These are phyloP conservation scores for Indicator maculatus DNA, from an alignment of 2,113 vertebrate species.

Conservation along the genomic window DNA sequence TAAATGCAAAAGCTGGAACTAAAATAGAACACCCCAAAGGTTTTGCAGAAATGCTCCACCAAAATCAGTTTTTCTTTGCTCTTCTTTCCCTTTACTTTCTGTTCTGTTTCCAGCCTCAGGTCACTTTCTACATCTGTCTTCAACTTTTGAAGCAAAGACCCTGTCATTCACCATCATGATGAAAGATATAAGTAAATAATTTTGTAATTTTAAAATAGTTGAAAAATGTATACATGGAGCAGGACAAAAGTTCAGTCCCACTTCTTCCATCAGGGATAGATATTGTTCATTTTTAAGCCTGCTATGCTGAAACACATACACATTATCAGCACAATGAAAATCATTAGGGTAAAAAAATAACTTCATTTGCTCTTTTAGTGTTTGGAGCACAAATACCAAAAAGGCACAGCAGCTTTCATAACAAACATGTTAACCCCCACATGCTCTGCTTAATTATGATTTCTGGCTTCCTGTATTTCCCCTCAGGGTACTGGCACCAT, in stretches of 20 bases:
- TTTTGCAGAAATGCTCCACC: background rate
- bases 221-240: background rate
- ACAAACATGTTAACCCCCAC: conserved; percentile 50
- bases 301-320: background rate
- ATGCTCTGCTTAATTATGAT: conserved; percentile 38
- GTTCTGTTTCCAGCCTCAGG: background rate
- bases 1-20: background rate
- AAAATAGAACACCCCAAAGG: background rate
- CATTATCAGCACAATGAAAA: background rate
- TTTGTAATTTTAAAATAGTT: background rate
- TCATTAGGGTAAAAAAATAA: background rate
- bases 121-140: background rate
- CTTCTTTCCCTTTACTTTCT: background rate
- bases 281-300: background rate
- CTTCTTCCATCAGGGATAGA: background rate
- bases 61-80: background rate
- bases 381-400: conserved; percentile 24
- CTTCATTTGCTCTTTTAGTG: background rate
- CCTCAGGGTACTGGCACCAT: background rate
- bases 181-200: background rate
- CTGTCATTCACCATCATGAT: background rate
- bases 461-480: conserved; percentile 47
- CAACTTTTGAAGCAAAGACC: background rate
- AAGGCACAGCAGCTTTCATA: conserved; percentile 27
- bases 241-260: background rate